Base-by-base conservation (phyloP, 2,888 invertebrate species). In the Pyrgus malvae region DNA sequence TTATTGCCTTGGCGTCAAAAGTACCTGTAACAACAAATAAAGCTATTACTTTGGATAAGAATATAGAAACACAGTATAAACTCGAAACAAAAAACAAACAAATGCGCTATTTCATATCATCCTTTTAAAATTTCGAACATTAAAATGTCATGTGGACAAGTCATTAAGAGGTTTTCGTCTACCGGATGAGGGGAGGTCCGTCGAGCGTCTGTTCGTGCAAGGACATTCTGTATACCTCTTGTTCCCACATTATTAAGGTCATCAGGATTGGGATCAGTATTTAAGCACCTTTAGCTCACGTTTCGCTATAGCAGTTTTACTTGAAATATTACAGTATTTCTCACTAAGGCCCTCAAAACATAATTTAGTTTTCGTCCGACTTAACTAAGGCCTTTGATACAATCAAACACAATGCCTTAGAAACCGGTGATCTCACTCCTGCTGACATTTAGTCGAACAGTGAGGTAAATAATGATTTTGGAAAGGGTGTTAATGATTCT, bases 171-270 rank as follows among this genome's bases (percentile, higher is more conserved):
- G 14, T 45, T 53, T 74, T 68, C 59, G 62, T 44, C 46, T 68
- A 64, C 72, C 83, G 86, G 83, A 87, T 80, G 76, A 72, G 62
- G 71, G 74, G 72, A 70, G 68, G 70, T 64, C 68, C 62, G 68
- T 68, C 42, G 53, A 46, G 16, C 53, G 53, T 12, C 45, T 45
- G 69, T 67, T 70, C 66, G 66, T 70, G 62, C 82, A 84, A 85
- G 86, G 83, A 74, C 80, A 17, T 66, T 9, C 29, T 38, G 14
- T 23, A 69, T 64, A 71, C 70, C 74, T 69, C 63, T 69, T 72
- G 76, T 81, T 80, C 77, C 73, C 73, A 76, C 72, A 71, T 70
- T 62, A 67, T 72, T 69, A 74, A 74, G 72, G 70, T 70, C 74
- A 70, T 67, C 67, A 59, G 56, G 64, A 64, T 63, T 62, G 57